phyloP scores from a whole-genome alignment of 1,140 invertebrate species.

The Papilio glaucus region DNA sequence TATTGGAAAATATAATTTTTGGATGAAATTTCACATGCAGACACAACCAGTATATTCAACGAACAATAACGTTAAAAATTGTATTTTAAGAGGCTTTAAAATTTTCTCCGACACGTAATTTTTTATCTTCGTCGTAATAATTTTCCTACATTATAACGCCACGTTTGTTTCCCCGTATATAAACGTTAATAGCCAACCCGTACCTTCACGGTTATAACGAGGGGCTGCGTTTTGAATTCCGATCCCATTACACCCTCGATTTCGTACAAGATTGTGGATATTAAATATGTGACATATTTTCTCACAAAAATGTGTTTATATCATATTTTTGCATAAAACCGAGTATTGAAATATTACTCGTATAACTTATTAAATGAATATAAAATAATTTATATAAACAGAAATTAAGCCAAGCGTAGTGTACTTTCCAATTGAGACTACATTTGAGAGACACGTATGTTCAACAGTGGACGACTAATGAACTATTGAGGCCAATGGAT shows the following conservation, averaged over 20 bases:
- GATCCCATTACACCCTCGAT: conserved; percentile 5
- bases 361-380: too few species aligned
- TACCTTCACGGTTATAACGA: background rate
- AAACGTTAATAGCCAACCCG: background rate
- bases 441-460: too few species aligned
- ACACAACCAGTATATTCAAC: background rate
- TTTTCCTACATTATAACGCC: background rate
- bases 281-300: background rate
- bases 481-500: too few species aligned
- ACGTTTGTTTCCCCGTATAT: background rate
- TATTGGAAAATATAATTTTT: too few species aligned
- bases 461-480: too few species aligned
- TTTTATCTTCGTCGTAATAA: background rate
- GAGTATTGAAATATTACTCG: too few species aligned
- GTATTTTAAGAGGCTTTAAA: background rate
- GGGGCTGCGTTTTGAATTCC: conserved; percentile 4
- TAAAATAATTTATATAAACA: too few species aligned
- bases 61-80: background rate
- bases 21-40: too few species aligned
- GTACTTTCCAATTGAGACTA: too few species aligned
- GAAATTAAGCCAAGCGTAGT: too few species aligned
- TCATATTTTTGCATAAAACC: background rate
- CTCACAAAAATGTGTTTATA: background rate
- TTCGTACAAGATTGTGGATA: conserved; percentile 10
- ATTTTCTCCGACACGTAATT: background rate